Evolutionary conservation across 2,888 invertebrate species (phyloP), one percentile per base, ranked within the genome.

Genomic region (Drosophila colorata): DNA sequence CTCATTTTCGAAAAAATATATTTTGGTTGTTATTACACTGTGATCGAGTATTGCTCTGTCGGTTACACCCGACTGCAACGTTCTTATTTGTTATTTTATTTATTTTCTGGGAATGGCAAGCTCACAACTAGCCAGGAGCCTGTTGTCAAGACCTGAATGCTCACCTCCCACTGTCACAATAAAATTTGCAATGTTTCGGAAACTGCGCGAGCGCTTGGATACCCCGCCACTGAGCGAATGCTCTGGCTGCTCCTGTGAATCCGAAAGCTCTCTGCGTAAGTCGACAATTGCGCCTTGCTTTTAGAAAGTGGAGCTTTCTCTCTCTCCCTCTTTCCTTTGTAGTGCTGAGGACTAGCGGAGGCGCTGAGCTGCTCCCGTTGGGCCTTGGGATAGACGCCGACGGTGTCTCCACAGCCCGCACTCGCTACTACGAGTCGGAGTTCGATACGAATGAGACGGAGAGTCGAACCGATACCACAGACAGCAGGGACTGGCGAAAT

Each of bases 381-480:
- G 31, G 33, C 7, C 7, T 41, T 2, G 2, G n/a, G 1, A 7
- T 20, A 2, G 25, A 37, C 4, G 20, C 25, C 0, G 14, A n/a
- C 6, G 61, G 63, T 3, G 1, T 37, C 0, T 9, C 8, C 16
- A 9, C 0, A 7, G 23, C 60, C 9, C 56, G 47, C 14, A 41
- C 4, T 4, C 41, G 38, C 1, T 49, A 31, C n/a, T 46, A 60
- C 7, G 73, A 74, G 25, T 14, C 58, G 16, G 58, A 71, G 28
- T 44, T 55, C 18, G 58, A 66, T 28, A 28, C 40, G 11, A 52
- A 41, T 4, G 37, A 52, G 3, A 4, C 23, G 13, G 43, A 38
- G 0, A 4, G 0, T 0, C 4, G 3, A 0, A 7, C 2, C 13
- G 31, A 31, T 1, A 18, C 35, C 6, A 9, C 35, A 1, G 38